These are phyloP conservation scores for Siderastrea siderea DNA, from an alignment of 92 coral and sea anemone species.

Conservation along the genomic window DNA sequence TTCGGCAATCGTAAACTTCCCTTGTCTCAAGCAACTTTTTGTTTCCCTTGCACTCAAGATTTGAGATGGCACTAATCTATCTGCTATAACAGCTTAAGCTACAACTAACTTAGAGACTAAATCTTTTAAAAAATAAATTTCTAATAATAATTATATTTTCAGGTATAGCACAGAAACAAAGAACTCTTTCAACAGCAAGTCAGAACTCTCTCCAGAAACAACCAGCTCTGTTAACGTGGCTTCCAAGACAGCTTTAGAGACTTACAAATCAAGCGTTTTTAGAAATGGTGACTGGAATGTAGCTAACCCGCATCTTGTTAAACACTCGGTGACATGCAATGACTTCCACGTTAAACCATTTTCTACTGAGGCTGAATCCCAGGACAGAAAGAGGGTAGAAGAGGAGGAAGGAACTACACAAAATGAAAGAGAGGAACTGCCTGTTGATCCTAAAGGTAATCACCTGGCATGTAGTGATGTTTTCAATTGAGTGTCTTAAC, in stretches of 20 bases:
- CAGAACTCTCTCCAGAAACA: background rate
- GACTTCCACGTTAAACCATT: conserved; percentile 84
- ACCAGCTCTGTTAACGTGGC: conserved; percentile 21
- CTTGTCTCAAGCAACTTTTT: too few relatives aligned
- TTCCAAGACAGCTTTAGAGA: conserved; percentile 55
- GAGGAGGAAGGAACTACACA: background rate
- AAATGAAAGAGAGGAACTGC: background rate
- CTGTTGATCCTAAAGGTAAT: conserved; percentile 50
- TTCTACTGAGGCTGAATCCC: conserved; percentile 5
- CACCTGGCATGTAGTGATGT: background rate
- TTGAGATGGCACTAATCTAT: too few relatives aligned
- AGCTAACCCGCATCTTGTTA: conserved; percentile 36
- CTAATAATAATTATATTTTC: background rate
- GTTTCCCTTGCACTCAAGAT: too few relatives aligned
- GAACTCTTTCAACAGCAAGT: conserved; percentile 36
- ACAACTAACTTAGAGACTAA: background rate
- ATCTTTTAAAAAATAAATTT: background rate
- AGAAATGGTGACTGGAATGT: conserved; percentile 95
- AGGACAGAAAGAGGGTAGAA: background rate
- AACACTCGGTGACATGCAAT: conserved; percentile 79
- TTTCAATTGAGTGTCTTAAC: background rate
- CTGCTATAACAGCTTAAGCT: background rate
- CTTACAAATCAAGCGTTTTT: conserved; percentile 84
- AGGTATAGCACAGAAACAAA: conserved; percentile 63
- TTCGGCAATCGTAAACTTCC: too few relatives aligned